Evolutionary conservation across 2,113 vertebrate species (phyloP).

Genomic region (Datnioides undecimradiatus): DNA sequence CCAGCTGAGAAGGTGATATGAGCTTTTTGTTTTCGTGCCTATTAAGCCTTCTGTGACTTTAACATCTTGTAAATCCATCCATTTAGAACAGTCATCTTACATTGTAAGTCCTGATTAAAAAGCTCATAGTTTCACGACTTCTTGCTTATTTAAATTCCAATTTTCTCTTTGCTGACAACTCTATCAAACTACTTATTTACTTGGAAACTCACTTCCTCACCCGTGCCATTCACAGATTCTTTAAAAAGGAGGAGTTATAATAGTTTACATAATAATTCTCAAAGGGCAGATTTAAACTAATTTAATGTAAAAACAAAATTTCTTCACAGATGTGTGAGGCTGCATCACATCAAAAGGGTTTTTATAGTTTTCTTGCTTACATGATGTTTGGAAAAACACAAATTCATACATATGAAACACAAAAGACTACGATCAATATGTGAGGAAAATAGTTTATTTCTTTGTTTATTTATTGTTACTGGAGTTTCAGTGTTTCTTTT

Average conservation of each 20-base stretch:
- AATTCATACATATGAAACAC: background rate
- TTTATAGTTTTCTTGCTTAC: background rate
- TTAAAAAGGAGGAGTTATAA: background rate
- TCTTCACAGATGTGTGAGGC: background rate
- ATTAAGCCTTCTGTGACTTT: background rate
- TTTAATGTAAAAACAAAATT: slow-evolving; percentile 21
- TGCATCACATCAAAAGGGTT: background rate
- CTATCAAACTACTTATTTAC: slow-evolving; percentile 4
- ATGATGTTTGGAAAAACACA: background rate
- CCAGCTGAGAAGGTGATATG: background rate
- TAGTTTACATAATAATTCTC: slow-evolving; percentile 4
- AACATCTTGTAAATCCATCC: background rate
- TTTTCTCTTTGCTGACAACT: background rate
- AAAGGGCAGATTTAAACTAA: slow-evolving; percentile 2
- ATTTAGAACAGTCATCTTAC: background rate
- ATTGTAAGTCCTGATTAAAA: background rate
- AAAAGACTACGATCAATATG: background rate
- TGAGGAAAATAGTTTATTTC: background rate
- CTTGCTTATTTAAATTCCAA: background rate
- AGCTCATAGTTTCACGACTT: too few species aligned
- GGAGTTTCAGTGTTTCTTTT: background rate
- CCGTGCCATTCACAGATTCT: background rate
- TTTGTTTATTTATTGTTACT: background rate
- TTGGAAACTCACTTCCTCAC: background rate
- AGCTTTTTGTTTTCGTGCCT: background rate